Evolutionary conservation across 2,113 vertebrate genomes (phyloP).

Genomic region (Nyctibius bracteatus): DNA sequence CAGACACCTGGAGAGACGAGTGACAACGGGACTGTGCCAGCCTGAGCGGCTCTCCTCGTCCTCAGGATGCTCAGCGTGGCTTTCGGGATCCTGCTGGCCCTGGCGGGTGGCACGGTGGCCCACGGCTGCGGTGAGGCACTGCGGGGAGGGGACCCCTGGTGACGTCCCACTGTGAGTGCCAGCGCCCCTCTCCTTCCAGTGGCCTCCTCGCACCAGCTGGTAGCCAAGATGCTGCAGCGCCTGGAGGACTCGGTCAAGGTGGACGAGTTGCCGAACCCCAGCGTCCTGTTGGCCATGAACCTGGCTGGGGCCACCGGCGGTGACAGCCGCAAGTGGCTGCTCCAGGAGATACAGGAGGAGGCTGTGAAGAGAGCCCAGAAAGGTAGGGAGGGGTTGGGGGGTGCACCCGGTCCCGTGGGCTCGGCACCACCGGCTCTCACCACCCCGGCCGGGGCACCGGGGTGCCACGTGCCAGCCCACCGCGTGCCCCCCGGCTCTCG

Average conservation of each 20-base stretch:
- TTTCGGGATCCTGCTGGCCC: background rate
- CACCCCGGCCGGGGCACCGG: accelerated
- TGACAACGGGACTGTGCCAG: background rate
- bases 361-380: background rate
- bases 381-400: background rate
- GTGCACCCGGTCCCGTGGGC: accelerated
- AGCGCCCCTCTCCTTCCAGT: background rate
- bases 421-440: background rate
- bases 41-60: accelerated
- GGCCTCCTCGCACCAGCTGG: background rate
- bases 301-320: background rate
- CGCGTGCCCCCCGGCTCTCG: accelerated
- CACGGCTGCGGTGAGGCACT: background rate
- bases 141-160: accelerated
- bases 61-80: background rate
- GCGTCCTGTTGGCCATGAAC: constrained; percentile 70
- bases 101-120: accelerated
- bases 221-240: background rate
- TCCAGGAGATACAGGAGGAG: background rate
- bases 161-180: background rate
- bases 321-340: background rate
- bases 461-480: no score
- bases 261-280: constrained; percentile 23
- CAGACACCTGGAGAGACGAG: accelerated
- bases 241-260: background rate